Conservation (phyloP, 2,888 invertebrate genomes). For the Parnassius smintheus region DNA sequence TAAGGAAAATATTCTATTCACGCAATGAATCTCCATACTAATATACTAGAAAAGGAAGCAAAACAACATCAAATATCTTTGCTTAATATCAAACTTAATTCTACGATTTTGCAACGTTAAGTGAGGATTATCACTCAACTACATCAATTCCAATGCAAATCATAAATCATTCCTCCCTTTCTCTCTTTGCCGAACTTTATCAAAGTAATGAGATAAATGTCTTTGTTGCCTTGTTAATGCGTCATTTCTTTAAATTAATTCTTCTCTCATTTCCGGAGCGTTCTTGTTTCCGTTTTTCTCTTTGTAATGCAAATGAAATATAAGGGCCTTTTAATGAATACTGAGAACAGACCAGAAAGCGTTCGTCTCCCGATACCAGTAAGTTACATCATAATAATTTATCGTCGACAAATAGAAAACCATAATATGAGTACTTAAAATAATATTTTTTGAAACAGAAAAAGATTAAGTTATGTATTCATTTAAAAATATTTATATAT, state of each 20-base stretch:
- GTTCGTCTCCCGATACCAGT: too few relatives aligned
- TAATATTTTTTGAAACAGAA: too few relatives aligned
- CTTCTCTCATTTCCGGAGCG: background rate
- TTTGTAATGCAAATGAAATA: background rate
- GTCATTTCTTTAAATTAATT: conserved; percentile 1
- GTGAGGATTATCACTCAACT: conserved; percentile 6
- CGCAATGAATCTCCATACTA: too few relatives aligned
- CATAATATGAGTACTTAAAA: too few relatives aligned
- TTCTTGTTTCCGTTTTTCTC: background rate
- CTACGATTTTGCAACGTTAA: conserved; percentile 12
- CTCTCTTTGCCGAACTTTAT: background rate
- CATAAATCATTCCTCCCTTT: conserved; percentile 2
- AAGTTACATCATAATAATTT: too few relatives aligned
- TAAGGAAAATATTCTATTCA: too few relatives aligned
- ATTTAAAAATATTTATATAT: too few relatives aligned
- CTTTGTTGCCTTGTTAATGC: conserved; percentile 4
- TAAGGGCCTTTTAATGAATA: too few relatives aligned
- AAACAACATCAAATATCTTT: conserved; percentile 9
- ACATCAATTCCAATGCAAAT: conserved; percentile 18
- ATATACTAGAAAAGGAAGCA: too few relatives aligned
- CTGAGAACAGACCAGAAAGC: too few relatives aligned
- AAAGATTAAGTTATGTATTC: too few relatives aligned
- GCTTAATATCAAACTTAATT: conserved; percentile 7
- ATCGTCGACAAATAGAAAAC: too few relatives aligned
- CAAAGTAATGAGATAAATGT: background rate